Conservation (phyloP, 1,140 invertebrate species). For the Metopolophium dirhodum region DNA sequence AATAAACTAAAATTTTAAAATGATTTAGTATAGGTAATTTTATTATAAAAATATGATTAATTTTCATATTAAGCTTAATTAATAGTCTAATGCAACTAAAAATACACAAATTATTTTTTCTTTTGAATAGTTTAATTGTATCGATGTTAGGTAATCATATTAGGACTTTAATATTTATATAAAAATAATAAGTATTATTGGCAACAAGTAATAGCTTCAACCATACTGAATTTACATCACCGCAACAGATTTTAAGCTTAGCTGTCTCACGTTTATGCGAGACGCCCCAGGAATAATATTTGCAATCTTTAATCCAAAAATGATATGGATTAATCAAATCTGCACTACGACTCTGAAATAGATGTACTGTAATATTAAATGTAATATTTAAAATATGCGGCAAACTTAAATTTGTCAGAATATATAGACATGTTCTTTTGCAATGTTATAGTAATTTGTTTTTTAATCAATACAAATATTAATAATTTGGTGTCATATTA, state of each 20-base stretch:
- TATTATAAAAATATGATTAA: background rate
- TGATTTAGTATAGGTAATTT: background rate
- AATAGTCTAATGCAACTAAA: background rate
- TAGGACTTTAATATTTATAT: background rate
- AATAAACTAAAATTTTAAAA: background rate
- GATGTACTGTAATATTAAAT: conserved; percentile 18
- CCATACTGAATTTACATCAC: conserved; percentile 54
- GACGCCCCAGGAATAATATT: background rate
- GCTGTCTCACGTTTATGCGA: conserved; percentile 38
- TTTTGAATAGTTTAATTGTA: background rate
- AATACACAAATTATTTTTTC: background rate
- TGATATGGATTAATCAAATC: conserved; percentile 25
- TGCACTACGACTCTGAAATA: conserved; percentile 35
- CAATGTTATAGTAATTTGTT: background rate
- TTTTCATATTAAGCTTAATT: background rate
- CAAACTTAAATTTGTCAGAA: background rate
- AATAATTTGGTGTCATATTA: background rate
- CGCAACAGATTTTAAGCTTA: conserved; percentile 36
- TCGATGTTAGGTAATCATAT: background rate
- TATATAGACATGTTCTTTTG: background rate
- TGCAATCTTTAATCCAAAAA: conserved; percentile 20
- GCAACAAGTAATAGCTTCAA: conserved; percentile 47
- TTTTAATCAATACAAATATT: background rate
- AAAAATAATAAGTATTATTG: background rate
- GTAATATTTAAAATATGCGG: background rate